These are phyloP conservation scores for Andrena cerasifolii DNA, from an alignment of 1,140 invertebrate genomes.

Conservation along the genomic window DNA sequence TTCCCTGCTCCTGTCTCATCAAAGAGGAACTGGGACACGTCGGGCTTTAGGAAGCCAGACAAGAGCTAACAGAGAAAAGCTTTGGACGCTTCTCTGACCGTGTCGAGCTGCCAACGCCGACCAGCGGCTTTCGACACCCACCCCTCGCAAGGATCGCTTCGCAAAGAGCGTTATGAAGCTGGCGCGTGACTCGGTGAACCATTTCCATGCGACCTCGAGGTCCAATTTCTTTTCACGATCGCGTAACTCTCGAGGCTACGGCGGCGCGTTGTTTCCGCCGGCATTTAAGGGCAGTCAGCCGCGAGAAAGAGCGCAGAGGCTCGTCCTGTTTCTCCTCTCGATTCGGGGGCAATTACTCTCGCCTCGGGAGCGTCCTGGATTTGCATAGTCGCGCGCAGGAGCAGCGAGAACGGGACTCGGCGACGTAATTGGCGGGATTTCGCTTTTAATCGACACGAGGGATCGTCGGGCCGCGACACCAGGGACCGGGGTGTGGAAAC, in stretches of 20 bases:
- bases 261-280: constrained; percentile 19
- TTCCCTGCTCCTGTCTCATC: no score
- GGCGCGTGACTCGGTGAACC: no score
- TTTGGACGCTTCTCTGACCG: no score
- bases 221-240: constrained; percentile 1
- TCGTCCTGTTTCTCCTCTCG: constrained; percentile 23
- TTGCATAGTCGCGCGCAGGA: constrained; percentile 42
- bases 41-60: no score
- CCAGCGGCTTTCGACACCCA: no score
- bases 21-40: no score
- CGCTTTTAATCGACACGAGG: constrained; percentile 5
- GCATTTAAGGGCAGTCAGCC: constrained; percentile 29
- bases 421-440: constrained; percentile 42
- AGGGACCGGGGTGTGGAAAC: neutral
- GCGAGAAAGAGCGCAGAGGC: neutral
- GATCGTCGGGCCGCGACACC: neutral
- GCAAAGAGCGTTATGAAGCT: no score
- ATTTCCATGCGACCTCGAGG: neutral
- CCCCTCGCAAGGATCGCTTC: neutral
- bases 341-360: constrained; percentile 48
- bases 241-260: constrained; percentile 9
- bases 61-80: no score
- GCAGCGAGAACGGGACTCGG: constrained; percentile 8
- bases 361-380: constrained; percentile 27
- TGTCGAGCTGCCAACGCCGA: no score